phyloP scores from a whole-genome alignment of 2,797 vertebrate species.

The Macroramphosus scolopax region DNA sequence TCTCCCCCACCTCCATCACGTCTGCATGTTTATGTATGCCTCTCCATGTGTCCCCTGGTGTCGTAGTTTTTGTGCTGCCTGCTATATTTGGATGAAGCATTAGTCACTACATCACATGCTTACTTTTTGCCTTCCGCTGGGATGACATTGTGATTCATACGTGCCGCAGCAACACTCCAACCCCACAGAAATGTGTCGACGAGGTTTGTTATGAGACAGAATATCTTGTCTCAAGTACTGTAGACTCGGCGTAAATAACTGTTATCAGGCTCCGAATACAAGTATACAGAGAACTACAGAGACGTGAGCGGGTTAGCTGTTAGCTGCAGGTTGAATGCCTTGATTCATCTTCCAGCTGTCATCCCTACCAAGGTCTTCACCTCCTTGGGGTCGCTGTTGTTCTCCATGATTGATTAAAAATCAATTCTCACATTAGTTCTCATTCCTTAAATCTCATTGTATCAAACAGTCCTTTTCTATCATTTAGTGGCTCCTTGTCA shows the following conservation, averaged over 20 bases:
- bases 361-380: slow-evolving; percentile 34
- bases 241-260: no score
- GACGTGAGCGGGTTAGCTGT: neutral
- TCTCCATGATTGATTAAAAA: slow-evolving; percentile 52
- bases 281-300: neutral
- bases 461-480: slow-evolving; percentile 37
- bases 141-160: slow-evolving; percentile 44
- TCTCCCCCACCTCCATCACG: neutral
- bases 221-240: neutral
- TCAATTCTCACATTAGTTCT: slow-evolving; percentile 47
- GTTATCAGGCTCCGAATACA: neutral
- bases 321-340: neutral
- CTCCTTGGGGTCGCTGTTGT: slow-evolving; percentile 49
- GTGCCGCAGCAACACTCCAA: slow-evolving; percentile 33
- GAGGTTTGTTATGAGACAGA: slow-evolving; percentile 4
- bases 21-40: neutral
- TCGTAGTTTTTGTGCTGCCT: slow-evolving; percentile 19
- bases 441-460: slow-evolving; percentile 48
- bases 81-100: slow-evolving; percentile 41
- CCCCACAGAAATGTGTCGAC: slow-evolving; percentile 3
- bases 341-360: slow-evolving; percentile 43
- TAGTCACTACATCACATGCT: slow-evolving; percentile 52
- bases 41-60: slow-evolving; percentile 4
- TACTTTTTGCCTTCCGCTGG: slow-evolving; percentile 31
- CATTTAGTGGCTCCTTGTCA: slow-evolving; percentile 28